phyloP scores from a whole-genome alignment of 2,113 vertebrate genomes.

The Girardinichthys multiradiatus region DNA sequence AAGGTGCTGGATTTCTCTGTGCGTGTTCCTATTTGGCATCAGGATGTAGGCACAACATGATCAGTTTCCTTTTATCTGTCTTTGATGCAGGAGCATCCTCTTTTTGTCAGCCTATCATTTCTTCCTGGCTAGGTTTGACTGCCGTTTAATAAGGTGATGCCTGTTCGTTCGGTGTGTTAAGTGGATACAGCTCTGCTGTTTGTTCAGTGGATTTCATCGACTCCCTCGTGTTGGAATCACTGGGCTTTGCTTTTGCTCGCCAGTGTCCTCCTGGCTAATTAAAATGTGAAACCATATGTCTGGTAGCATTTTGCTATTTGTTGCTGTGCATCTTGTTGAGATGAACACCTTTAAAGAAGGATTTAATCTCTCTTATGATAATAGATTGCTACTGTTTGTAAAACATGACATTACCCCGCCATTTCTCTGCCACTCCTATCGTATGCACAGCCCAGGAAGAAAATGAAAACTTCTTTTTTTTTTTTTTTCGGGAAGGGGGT shows the following conservation, averaged over 20 bases:
- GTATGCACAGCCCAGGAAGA: too few species aligned
- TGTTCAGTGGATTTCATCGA: constrained; percentile 17
- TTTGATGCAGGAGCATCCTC: constrained; percentile 57
- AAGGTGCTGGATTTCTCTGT: constrained; percentile 9
- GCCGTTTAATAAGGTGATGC: constrained; percentile 56
- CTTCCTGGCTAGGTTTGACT: constrained; percentile 46
- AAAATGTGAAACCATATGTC: constrained; percentile 3
- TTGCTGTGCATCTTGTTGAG: neutral
- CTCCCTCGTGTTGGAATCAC: constrained; percentile 2
- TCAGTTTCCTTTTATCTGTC: constrained; percentile 50
- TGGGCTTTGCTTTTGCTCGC: constrained; percentile 10
- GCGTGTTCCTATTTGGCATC: constrained; percentile 10
- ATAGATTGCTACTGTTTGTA: neutral
- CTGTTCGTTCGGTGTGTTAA: constrained; percentile 19
- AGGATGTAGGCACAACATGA: constrained; percentile 27
- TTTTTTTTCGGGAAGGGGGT: neutral
- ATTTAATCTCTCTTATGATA: neutral
- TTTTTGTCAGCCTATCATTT: constrained; percentile 47
- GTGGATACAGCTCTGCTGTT: constrained; percentile 8
- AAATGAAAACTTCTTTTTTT: neutral
- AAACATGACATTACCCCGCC: neutral
- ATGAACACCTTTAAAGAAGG: neutral
- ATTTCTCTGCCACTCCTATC: neutral
- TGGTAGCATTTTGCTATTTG: neutral
- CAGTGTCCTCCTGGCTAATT: constrained; percentile 12